A percentile compares a stretch with the other conserved stretches of the same genome.
Conservation (phyloP, 2,797 vertebrate species). For the Anguilla marmorata region DNA sequence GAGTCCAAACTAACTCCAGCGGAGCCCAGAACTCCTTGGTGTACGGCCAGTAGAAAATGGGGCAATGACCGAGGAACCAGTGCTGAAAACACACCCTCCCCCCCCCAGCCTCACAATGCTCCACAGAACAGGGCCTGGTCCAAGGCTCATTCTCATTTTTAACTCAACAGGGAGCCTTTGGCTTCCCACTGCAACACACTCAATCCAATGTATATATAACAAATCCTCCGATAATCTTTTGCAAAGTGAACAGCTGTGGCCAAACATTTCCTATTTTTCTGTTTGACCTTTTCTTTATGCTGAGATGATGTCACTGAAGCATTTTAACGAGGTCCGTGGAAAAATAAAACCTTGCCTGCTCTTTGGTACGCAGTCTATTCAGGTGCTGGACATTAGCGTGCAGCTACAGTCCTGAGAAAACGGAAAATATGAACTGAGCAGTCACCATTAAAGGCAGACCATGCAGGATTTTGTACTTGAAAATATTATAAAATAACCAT, state of each 20-base stretch:
- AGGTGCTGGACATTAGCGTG: constrained; percentile 5
- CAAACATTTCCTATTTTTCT: constrained; percentile 14
- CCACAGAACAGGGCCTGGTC: not conserved
- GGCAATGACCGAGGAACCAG: not conserved
- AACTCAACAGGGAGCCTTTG: constrained; percentile 9
- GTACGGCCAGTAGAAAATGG: not conserved
- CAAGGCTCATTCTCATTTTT: not conserved
- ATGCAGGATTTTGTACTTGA: too few relatives aligned
- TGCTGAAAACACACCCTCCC: not conserved
- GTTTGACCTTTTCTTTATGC: not conserved
- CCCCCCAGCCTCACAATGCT: not conserved
- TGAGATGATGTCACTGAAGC: constrained; percentile 7
- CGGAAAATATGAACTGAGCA: not conserved
- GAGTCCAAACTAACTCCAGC: not conserved
- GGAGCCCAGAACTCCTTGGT: constrained; percentile 15
- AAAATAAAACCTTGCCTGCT: constrained; percentile 29
- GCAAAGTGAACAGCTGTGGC: not conserved
- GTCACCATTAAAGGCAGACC: not conserved
- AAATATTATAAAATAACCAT: too few relatives aligned
- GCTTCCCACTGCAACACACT: not conserved
- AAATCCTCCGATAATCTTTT: constrained; percentile 6
- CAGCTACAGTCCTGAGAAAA: not conserved
- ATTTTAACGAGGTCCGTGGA: constrained; percentile 14
- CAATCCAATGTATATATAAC: constrained; percentile 3
- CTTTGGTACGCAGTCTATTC: constrained; percentile 2